Percentiles rank a stretch among this genome's conserved stretches.
Evolutionary conservation across 1,140 invertebrate genomes (phyloP).

Genomic region (Elymnias hypermnestra): DNA sequence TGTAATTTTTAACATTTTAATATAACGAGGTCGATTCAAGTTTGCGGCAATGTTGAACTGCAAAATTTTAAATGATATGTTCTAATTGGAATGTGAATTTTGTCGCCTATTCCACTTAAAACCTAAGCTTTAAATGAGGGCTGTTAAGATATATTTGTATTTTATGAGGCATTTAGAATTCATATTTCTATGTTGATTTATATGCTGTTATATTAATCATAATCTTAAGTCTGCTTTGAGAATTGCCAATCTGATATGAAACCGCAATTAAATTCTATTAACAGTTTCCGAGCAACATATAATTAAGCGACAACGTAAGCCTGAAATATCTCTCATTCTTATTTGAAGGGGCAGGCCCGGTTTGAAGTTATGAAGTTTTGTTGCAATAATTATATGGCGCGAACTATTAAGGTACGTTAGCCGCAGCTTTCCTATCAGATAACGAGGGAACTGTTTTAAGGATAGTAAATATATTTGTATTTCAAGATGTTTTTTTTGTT

Average conservation of each 20-base stretch:
- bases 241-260: conserved; percentile 33
- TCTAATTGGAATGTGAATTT: no score
- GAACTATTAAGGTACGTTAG: conserved; percentile 27
- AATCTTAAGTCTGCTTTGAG: conserved; percentile 35
- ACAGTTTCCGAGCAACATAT: conserved; percentile 45
- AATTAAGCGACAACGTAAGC: conserved; percentile 56
- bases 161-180: conserved; percentile 17
- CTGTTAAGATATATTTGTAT: conserved; percentile 6
- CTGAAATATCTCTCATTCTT: conserved; percentile 65
- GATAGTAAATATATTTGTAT: no score
- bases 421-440: conserved; percentile 37
- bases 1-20: no score
- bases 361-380: conserved; percentile 57
- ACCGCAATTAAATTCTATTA: conserved; percentile 70
- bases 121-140: neutral
- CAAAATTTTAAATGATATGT: no score
- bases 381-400: conserved; percentile 51
- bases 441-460: conserved; percentile 45
- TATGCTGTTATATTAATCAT: conserved; percentile 31
- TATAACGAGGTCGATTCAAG: no score
- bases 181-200: conserved; percentile 29
- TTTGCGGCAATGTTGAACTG: no score
- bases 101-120: conserved; percentile 4
- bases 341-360: conserved; percentile 39
- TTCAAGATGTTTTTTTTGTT: no score